Conservation (phyloP, 2,888 invertebrate species). For the Antheraea assamensis region DNA sequence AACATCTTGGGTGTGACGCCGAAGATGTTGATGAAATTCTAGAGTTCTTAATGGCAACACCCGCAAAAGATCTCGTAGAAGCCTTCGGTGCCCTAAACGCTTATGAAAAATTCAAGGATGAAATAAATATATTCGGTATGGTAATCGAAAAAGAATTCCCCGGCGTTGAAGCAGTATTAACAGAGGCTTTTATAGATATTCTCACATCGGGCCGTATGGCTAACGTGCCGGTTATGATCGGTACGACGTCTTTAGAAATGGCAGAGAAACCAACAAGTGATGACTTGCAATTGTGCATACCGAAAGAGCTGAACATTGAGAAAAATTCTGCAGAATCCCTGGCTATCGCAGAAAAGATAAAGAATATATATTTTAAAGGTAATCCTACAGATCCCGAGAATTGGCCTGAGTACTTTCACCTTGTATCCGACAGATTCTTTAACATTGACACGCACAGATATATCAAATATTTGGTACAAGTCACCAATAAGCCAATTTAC, state of each 20-base stretch:
- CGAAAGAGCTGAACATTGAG: conserved; percentile 56
- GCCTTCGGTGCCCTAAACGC: conserved; percentile 45
- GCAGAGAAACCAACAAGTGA: conserved; percentile 36
- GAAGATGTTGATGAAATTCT: conserved; percentile 60
- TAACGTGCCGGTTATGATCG: conserved; percentile 68
- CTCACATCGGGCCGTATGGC: conserved; percentile 66
- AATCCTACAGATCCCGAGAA: conserved; percentile 50
- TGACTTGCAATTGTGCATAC: conserved; percentile 62
- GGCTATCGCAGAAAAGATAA: conserved; percentile 55
- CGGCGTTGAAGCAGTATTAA: conserved; percentile 60
- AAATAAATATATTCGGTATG: conserved; percentile 40
- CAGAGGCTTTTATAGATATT: conserved; percentile 61
- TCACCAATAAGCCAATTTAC: conserved; percentile 63
- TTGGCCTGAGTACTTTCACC: conserved; percentile 54
- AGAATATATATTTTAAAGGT: conserved; percentile 61
- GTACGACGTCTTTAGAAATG: conserved; percentile 59
- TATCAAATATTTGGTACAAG: conserved; percentile 60
- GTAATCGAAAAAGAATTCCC: conserved; percentile 72
- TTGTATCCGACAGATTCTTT: conserved; percentile 58
- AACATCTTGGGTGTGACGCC: conserved; percentile 60
- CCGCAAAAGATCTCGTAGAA: conserved; percentile 64
- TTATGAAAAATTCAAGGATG: conserved; percentile 31
- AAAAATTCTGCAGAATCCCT: conserved; percentile 56
- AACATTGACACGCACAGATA: conserved; percentile 64
- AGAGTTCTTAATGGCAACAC: conserved; percentile 62